Conservation (phyloP, 2,113 vertebrate species). For the Procavia capensis region DNA sequence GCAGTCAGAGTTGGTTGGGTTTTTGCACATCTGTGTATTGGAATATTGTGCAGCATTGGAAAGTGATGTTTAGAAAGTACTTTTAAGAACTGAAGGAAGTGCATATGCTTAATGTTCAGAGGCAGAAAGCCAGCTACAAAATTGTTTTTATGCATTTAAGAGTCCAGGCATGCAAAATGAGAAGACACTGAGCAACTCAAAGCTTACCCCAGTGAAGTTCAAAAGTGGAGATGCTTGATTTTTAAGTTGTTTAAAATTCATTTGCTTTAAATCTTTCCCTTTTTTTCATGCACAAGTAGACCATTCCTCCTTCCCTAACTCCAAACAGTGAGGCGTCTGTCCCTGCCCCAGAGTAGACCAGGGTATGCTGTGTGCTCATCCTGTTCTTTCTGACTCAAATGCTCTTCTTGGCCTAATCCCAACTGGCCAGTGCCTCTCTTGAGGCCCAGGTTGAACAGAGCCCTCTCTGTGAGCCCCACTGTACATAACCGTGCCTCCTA, state of each 20-base stretch:
- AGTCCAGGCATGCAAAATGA: not conserved
- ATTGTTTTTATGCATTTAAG: not conserved
- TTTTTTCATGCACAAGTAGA: not conserved
- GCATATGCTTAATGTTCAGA: not conserved
- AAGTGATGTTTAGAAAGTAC: not conserved
- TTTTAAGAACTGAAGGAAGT: not conserved
- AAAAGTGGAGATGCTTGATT: not conserved
- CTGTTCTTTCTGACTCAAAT: not conserved
- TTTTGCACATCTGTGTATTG: not conserved
- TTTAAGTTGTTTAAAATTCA: conserved; percentile 18
- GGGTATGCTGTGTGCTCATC: not conserved
- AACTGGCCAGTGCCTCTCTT: not conserved
- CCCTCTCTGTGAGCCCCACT: not conserved
- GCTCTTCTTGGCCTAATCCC: not conserved
- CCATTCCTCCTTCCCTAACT: not conserved
- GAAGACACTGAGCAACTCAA: not conserved
- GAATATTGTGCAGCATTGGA: not conserved
- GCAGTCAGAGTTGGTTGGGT: not conserved
- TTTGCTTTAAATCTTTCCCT: not conserved
- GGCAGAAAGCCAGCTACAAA: not conserved
- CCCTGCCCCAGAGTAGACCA: not conserved
- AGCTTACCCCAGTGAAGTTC: not conserved
- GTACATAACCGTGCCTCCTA: rapidly evolving
- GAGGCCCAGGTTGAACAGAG: not conserved
- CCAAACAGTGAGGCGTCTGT: not conserved